phyloP scores from a whole-genome alignment of 2,797 vertebrate species.

The Tragelaphus eurycerus region DNA sequence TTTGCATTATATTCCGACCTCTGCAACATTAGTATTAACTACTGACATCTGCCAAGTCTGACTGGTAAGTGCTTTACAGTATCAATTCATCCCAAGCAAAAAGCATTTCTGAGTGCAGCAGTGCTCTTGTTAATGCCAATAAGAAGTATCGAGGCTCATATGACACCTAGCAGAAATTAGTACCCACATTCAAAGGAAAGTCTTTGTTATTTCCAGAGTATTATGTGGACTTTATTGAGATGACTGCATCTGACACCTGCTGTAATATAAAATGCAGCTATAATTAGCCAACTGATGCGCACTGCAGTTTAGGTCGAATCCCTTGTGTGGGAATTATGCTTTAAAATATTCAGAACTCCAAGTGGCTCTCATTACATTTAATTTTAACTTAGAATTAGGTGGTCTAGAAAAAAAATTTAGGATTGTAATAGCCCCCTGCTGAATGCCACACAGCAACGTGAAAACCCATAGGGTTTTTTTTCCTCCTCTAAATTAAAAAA shows the following conservation, averaged over 20 bases:
- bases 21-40: constrained; percentile 85
- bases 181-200: constrained; percentile 88
- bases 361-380: constrained; percentile 91
- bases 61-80: constrained; percentile 87
- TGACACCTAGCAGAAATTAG: constrained; percentile 89
- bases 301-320: constrained; percentile 89
- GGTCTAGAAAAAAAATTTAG: constrained; percentile 88
- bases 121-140: constrained; percentile 84
- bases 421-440: constrained; percentile 91
- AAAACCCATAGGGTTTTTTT: constrained; percentile 93
- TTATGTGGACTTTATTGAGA: constrained; percentile 90
- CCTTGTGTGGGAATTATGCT: constrained; percentile 90
- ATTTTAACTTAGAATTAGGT: constrained; percentile 90
- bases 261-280: constrained; percentile 90
- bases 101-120: constrained; percentile 86
- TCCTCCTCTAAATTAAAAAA: constrained; percentile 85
- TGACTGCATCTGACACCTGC: constrained; percentile 90
- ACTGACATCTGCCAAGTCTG: constrained; percentile 88
- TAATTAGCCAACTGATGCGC: constrained; percentile 91
- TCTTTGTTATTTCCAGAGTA: constrained; percentile 88
- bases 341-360: constrained; percentile 91
- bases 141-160: constrained; percentile 86
- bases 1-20: constrained; percentile 85
- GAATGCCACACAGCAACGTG: constrained; percentile 90
- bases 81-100: constrained; percentile 87